These are phyloP conservation scores for Polydrusus cervinus DNA, from an alignment of 2,888 invertebrate species.

Conservation along the genomic window DNA sequence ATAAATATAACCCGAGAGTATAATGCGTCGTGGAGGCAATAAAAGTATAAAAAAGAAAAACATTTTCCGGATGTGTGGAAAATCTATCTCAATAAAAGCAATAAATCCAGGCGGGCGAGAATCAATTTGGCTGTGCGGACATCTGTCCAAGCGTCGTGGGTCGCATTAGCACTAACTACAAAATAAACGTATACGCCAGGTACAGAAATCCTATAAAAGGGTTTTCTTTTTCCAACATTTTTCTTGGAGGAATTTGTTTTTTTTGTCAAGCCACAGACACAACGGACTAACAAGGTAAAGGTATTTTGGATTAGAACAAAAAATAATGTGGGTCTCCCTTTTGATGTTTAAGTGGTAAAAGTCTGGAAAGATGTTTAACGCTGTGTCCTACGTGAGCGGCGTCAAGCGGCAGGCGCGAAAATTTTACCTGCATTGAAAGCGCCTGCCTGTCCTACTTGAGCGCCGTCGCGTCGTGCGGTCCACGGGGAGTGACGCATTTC, in stretches of 20 bases:
- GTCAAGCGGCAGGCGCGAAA: too few species aligned
- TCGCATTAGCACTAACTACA: constrained; percentile 51
- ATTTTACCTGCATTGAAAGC: too few species aligned
- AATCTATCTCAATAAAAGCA: constrained; percentile 69
- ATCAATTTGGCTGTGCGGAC: constrained; percentile 66
- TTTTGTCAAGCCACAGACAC: constrained; percentile 13
- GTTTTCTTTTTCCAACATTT: constrained; percentile 32
- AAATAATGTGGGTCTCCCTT: not conserved
- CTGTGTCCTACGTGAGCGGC: too few species aligned
- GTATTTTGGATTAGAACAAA: not conserved
- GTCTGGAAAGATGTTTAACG: too few species aligned
- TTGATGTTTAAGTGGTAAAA: not conserved
- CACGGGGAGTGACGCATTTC: too few species aligned
- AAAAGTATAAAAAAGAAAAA: constrained; percentile 57
- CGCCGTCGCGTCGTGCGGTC: too few species aligned
- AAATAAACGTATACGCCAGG: constrained; percentile 45
- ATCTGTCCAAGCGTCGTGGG: constrained; percentile 60
- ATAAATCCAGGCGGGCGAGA: constrained; percentile 67
- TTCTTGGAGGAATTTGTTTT: constrained; percentile 6
- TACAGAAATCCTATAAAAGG: constrained; percentile 35
- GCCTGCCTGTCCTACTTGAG: too few species aligned
- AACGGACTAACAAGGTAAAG: not conserved
- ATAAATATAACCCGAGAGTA: constrained; percentile 62
- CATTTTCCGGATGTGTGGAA: constrained; percentile 53
- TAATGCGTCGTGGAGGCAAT: constrained; percentile 55